Percentiles rank a stretch among this genome's conserved stretches.
Conservation (phyloP, 92 coral and sea anemone species). For the Chrysogorgia sp. region DNA sequence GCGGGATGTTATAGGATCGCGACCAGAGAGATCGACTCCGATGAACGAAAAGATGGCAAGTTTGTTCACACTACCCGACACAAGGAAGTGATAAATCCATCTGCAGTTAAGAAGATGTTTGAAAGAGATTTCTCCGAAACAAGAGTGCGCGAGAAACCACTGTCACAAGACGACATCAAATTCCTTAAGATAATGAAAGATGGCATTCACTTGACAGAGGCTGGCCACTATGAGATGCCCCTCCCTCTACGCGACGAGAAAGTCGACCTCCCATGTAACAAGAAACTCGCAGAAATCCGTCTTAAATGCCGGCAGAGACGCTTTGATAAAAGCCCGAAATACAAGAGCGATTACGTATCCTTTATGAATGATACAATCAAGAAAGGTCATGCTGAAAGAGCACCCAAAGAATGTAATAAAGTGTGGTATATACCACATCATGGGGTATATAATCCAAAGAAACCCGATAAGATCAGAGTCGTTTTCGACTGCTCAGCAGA, state of each 20-base stretch:
- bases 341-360: slow-evolving; percentile 46
- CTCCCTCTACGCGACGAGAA: slow-evolving; percentile 44
- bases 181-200: slow-evolving; percentile 46
- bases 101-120: slow-evolving; percentile 51
- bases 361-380: slow-evolving; percentile 60
- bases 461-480: slow-evolving; percentile 44
- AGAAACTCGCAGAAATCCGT: slow-evolving; percentile 43
- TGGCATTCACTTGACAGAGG: slow-evolving; percentile 51
- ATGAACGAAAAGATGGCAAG: no score
- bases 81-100: slow-evolving; percentile 55
- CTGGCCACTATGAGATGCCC: slow-evolving; percentile 66
- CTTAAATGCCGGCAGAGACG: slow-evolving; percentile 44
- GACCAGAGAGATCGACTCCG: slow-evolving; percentile 7
- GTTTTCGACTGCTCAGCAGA: slow-evolving; percentile 57
- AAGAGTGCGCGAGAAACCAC: slow-evolving; percentile 10
- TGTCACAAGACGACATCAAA: slow-evolving; percentile 48
- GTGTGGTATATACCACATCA: slow-evolving; percentile 55
- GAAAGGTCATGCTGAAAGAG: slow-evolving; percentile 59
- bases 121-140: slow-evolving; percentile 61
- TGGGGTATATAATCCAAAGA: slow-evolving; percentile 53
- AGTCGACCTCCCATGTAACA: slow-evolving; percentile 42
- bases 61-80: slow-evolving; percentile 44
- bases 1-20: slow-evolving; percentile 38
- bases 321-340: slow-evolving; percentile 51
- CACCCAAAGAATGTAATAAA: slow-evolving; percentile 33